Evolutionary conservation across 2,113 vertebrate species (phyloP), one percentile per base, ranked within the genome.

Genomic region (Cyphotilapia sp.): DNA sequence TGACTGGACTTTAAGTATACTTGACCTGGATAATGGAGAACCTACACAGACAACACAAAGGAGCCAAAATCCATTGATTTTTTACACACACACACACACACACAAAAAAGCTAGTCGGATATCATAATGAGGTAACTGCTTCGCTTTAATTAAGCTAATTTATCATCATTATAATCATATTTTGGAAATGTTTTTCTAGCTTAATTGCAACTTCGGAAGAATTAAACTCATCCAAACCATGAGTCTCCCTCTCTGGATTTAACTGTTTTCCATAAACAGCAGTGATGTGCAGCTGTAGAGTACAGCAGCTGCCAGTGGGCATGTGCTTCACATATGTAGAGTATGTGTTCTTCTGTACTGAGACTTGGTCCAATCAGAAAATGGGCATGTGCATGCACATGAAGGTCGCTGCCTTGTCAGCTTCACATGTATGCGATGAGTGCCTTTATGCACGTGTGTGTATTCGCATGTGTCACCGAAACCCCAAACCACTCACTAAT

Each of bases 141-240:
- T 91, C 3, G 10, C 47, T 88, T 82, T 89, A 83, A 91, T 85
- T 76, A 27, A 22, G 38, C 66, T 85, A 88, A 92, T 94, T 74
- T 42, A 93, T 93, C 91, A 93, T 92, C 81, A 88, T 95, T 89
- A 91, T 82, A 84, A 89, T 91, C 81, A 59, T 87, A 91, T 85
- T 88, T 85, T 59, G 76, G 45, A 38, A 45, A 33, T 61, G 81
- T 86, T 88, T 88, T 76, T 87, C 35, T 78, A 63, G 33, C 87
- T 80, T 88, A 90, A 95, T 92, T 91, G 69, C 80, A 54, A 83
- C 42, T 91, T 84, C 3, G 71, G 85, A 87, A 85, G 56, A 90
- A 86, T 89, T 61, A 47, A 71, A 84, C 27, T 80, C 76, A 84
- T 91, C 89, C 88, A 88, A 89, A 53, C 53, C 83, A 86, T 85